phyloP scores from a whole-genome alignment of 2,888 invertebrate genomes.

The Caenorhabditis parvicauda region DNA sequence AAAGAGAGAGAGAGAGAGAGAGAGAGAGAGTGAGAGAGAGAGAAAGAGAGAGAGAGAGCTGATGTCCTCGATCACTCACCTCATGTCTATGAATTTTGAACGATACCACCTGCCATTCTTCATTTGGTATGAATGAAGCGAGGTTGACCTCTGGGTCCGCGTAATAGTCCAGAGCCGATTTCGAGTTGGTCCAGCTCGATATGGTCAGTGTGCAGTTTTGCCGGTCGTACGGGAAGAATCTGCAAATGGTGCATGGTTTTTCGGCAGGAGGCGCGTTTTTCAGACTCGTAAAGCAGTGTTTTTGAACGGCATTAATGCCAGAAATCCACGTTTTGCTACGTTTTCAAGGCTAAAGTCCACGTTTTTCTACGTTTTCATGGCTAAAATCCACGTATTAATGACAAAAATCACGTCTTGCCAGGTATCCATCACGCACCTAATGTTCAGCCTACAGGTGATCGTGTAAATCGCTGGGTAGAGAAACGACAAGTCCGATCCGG shows the following conservation, averaged over 20 bases:
- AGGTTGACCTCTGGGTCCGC: conserved; percentile 48
- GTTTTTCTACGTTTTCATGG: no score
- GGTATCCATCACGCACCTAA: conserved; percentile 26
- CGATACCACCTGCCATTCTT: conserved; percentile 59
- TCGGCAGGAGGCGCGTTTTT: neutral
- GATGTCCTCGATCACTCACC: conserved; percentile 21
- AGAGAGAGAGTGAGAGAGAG: neutral
- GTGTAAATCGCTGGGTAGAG: conserved; percentile 61
- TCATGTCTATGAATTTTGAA: conserved; percentile 58
- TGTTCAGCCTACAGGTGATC: conserved; percentile 53
- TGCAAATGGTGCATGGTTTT: no score
- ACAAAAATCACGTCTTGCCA: no score
- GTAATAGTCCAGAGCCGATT: conserved; percentile 58
- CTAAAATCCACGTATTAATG: no score
- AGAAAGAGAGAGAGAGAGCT: neutral
- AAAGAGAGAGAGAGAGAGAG: neutral
- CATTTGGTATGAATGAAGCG: conserved; percentile 55
- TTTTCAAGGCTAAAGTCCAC: neutral
- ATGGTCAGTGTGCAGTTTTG: conserved; percentile 61
- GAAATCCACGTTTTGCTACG: neutral
- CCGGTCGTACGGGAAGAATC: conserved; percentile 60
- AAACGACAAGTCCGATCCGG: conserved; percentile 53
- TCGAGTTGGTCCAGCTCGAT: conserved; percentile 58
- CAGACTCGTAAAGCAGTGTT: neutral
- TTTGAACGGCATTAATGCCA: conserved; percentile 1